These are phyloP conservation scores for Grapholita molesta DNA, from an alignment of 1,140 invertebrate genomes.

Conservation along the genomic window DNA sequence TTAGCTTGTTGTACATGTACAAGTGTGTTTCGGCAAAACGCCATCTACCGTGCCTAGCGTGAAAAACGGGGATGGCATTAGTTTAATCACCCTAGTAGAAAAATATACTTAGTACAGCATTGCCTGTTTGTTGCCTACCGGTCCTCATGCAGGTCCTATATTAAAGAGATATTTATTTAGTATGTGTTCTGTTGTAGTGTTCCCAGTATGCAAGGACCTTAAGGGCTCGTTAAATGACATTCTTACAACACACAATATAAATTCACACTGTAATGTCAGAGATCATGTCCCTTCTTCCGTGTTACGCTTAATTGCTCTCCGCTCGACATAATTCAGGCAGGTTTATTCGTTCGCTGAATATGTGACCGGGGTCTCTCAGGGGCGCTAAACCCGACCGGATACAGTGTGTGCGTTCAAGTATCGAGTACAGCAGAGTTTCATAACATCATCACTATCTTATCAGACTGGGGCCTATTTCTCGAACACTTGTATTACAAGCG, in stretches of 20 bases:
- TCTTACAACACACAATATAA: not conserved
- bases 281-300: not conserved
- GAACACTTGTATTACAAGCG: too few relatives aligned
- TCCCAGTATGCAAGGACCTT: not conserved
- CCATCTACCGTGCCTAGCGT: too few relatives aligned
- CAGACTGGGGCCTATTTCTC: too few relatives aligned
- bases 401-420: not conserved
- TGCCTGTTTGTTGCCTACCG: too few relatives aligned
- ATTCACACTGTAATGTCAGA: not conserved
- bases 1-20: too few relatives aligned
- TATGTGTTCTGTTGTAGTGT: too few relatives aligned
- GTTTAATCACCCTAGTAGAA: too few relatives aligned
- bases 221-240: not conserved
- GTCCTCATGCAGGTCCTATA: too few relatives aligned
- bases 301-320: not conserved
- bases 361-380: not conserved
- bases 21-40: too few relatives aligned
- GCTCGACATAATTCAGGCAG: slow-evolving; percentile 10
- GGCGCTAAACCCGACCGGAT: not conserved
- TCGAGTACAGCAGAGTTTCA: not conserved
- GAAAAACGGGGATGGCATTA: too few relatives aligned
- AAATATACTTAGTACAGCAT: too few relatives aligned
- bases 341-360: slow-evolving; percentile 13
- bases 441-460: not conserved
- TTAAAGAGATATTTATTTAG: too few relatives aligned